Percentiles rank a stretch among this genome's conserved stretches.
Conservation (phyloP, 2,797 vertebrate species). For the Micropoecilia bifurca region DNA sequence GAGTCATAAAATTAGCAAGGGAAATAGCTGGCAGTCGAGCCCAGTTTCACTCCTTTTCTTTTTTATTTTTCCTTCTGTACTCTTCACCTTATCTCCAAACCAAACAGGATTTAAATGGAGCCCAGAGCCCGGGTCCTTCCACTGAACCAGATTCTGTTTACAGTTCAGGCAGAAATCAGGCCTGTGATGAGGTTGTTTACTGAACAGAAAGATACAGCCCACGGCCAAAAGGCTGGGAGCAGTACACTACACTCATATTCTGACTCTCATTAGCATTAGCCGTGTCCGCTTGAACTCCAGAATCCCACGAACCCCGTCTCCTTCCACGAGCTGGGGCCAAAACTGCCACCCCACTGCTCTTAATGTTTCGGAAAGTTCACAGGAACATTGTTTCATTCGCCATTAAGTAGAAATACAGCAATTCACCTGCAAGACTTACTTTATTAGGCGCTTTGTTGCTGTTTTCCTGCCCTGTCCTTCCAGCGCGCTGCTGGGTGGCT, state of each 20-base stretch:
- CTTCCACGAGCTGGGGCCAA: constrained; percentile 29
- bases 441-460: constrained; percentile 83
- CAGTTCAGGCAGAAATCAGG: constrained; percentile 77
- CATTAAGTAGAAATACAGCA: constrained; percentile 5
- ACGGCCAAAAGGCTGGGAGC: constrained; percentile 65
- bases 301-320: constrained; percentile 41
- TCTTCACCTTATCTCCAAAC: constrained; percentile 84
- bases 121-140: constrained; percentile 71
- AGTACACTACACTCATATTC: constrained; percentile 57
- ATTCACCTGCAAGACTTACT: constrained; percentile 82
- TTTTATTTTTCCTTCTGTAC: constrained; percentile 69
- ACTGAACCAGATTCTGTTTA: constrained; percentile 80
- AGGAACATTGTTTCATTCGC: constrained; percentile 13
- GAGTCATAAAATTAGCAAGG: constrained; percentile 79
- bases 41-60: constrained; percentile 57
- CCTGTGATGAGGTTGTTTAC: constrained; percentile 78
- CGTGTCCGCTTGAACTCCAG: constrained; percentile 62
- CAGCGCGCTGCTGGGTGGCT: constrained; percentile 79
- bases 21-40: constrained; percentile 80
- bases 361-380: constrained; percentile 15
- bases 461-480: constrained; percentile 83
- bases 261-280: constrained; percentile 68
- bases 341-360: constrained; percentile 24
- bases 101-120: constrained; percentile 79
- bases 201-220: constrained; percentile 73